Conservation (phyloP, 2,888 invertebrate species). For the Proisotoma minuta region DNA sequence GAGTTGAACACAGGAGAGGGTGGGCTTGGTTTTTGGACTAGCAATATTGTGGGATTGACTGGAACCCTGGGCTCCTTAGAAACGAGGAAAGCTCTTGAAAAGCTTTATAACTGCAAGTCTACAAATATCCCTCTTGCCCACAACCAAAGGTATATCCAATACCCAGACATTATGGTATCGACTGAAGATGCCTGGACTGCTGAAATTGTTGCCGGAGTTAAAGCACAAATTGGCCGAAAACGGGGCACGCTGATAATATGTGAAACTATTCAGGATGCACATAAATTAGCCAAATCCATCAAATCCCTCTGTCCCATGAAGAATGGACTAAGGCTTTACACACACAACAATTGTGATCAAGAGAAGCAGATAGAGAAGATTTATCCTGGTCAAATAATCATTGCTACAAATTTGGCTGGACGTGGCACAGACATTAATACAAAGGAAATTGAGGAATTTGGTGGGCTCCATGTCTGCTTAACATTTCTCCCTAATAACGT, state of each 20-base stretch:
- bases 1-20: background rate
- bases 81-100: background rate
- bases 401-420: slow-evolving; percentile 37
- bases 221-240: background rate
- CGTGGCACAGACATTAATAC: slow-evolving; percentile 35
- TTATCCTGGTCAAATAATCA: slow-evolving; percentile 18
- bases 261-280: slow-evolving; percentile 26
- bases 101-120: background rate
- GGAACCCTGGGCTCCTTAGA: background rate
- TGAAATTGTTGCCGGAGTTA: background rate
- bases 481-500: slow-evolving; percentile 25
- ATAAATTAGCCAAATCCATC: slow-evolving; percentile 2
- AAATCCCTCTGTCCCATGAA: background rate
- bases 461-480: slow-evolving; percentile 32
- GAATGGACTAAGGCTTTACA: slow-evolving; percentile 22
- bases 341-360: slow-evolving; percentile 14
- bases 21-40: background rate
- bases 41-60: slow-evolving; percentile 23
- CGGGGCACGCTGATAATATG: slow-evolving; percentile 8
- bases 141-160: background rate
- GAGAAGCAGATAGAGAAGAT: slow-evolving; percentile 25
- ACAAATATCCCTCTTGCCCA: background rate
- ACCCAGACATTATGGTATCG: background rate
- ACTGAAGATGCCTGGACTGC: background rate
- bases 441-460: slow-evolving; percentile 18